These are phyloP conservation scores for Drosophila setifemur DNA, from an alignment of 1,140 invertebrate genomes.

Conservation along the genomic window DNA sequence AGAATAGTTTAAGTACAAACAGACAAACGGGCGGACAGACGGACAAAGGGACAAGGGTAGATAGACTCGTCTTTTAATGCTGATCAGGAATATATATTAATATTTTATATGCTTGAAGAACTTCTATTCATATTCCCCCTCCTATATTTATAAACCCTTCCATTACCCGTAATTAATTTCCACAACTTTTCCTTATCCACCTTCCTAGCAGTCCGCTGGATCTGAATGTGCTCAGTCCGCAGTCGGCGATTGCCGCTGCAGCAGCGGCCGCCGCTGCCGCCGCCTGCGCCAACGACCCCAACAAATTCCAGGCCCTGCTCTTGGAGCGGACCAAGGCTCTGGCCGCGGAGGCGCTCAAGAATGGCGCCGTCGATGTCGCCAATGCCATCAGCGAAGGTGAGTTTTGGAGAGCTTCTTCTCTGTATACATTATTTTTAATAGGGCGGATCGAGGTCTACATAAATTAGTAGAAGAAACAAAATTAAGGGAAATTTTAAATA, in stretches of 20 bases:
- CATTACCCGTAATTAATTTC: too few species aligned
- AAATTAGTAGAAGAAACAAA: too few species aligned
- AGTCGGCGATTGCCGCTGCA: constrained; percentile 73
- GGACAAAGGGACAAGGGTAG: too few species aligned
- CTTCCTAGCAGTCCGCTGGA: constrained; percentile 77
- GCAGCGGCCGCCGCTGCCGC: constrained; percentile 76
- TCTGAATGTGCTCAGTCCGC: constrained; percentile 76
- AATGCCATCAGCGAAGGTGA: constrained; percentile 78
- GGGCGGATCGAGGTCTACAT: too few species aligned
- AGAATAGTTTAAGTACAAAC: too few species aligned
- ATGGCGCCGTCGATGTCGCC: constrained; percentile 36
- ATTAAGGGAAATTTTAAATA: too few species aligned
- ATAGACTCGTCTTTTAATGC: too few species aligned
- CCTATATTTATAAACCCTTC: too few species aligned
- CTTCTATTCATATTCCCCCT: too few species aligned
- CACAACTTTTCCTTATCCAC: too few species aligned
- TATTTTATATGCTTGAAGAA: neutral
- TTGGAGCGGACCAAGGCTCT: constrained; percentile 90
- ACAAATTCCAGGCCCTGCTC: constrained; percentile 90
- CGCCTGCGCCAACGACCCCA: constrained; percentile 83
- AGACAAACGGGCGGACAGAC: too few species aligned
- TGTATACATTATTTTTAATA: too few species aligned
- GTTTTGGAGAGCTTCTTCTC: constrained; percentile 7
- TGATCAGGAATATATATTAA: neutral
- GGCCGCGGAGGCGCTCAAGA: constrained; percentile 83